Conservation (phyloP, 2,797 vertebrate species). For the Halcyon leucocephala region DNA sequence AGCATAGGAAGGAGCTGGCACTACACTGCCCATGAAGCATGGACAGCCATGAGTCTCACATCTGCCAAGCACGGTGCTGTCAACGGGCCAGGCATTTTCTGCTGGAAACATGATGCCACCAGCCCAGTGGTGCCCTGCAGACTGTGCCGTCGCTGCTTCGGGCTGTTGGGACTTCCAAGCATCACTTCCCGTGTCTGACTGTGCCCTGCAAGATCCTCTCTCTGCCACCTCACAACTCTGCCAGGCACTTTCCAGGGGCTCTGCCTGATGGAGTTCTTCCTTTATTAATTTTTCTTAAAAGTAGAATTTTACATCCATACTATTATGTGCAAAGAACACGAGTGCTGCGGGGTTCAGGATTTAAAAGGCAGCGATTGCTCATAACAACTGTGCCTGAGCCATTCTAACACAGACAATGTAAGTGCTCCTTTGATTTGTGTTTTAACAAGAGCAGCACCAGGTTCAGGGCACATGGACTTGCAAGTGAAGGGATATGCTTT, state of each 20-base stretch:
- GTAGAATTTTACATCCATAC: neutral
- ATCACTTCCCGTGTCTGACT: rapidly evolving
- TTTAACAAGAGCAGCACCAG: neutral
- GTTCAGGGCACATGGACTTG: rapidly evolving
- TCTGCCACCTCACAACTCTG: neutral
- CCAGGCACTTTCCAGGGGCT: neutral
- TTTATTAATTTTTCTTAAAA: neutral
- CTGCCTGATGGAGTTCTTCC: neutral
- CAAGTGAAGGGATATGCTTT: neutral
- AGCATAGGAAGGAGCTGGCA: neutral
- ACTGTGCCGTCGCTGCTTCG: neutral
- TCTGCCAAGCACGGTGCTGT: neutral
- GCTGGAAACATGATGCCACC: rapidly evolving
- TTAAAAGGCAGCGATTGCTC: neutral
- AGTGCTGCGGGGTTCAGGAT: neutral
- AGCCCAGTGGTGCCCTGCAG: neutral
- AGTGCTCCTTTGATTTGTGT: neutral
- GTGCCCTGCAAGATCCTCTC: neutral
- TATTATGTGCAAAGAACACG: neutral
- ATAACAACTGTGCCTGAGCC: neutral
- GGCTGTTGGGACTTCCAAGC: neutral
- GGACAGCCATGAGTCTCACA: neutral
- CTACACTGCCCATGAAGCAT: rapidly evolving
- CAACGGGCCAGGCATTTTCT: neutral
- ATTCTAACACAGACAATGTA: neutral